A percentile compares a stretch with the other conserved stretches of the same genome.
Evolutionary conservation across 2,888 invertebrate species (phyloP).

Genomic region (Luperina testacea): DNA sequence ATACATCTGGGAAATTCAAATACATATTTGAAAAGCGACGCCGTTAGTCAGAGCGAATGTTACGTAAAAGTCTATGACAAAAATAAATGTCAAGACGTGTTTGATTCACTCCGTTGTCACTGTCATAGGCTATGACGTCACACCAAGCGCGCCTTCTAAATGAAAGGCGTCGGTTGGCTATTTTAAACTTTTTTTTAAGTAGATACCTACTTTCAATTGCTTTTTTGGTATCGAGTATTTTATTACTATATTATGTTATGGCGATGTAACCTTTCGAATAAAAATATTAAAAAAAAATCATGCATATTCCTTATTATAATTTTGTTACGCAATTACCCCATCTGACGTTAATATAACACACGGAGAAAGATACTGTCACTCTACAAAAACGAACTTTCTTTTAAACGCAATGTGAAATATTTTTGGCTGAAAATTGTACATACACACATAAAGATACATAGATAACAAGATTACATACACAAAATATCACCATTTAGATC

Average conservation of each 20-base stretch:
- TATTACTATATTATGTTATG: no score
- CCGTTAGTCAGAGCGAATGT: no score
- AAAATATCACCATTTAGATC: slow-evolving; percentile 15
- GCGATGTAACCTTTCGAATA: neutral
- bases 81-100: neutral
- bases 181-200: no score
- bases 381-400: neutral
- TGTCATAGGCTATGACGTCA: neutral
- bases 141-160: neutral
- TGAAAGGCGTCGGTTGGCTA: neutral
- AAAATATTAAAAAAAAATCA: neutral
- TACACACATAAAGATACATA: slow-evolving; percentile 5
- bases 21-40: no score
- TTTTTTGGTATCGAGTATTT: no score
- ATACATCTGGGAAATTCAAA: no score
- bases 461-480: slow-evolving; percentile 15
- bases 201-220: no score
- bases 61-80: neutral
- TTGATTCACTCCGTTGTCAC: neutral
- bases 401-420: neutral
- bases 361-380: neutral
- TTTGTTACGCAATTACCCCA: neutral
- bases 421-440: slow-evolving; percentile 2
- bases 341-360: neutral
- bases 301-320: neutral